These are phyloP conservation scores for Silurus aristotelis DNA, from an alignment of 2,797 vertebrate species.

Conservation along the genomic window DNA sequence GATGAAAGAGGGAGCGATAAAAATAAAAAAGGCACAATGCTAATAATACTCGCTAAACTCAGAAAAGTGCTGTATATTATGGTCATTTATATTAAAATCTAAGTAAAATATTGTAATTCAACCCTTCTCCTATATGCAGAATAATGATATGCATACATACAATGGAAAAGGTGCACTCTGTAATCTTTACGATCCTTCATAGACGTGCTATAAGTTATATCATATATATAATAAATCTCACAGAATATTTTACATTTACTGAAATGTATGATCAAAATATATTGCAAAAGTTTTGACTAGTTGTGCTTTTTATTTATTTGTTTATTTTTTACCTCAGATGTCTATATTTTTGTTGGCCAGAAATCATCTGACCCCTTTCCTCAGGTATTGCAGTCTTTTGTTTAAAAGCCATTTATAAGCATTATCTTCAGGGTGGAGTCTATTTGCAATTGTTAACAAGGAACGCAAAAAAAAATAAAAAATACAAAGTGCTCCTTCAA, in stretches of 20 bases:
- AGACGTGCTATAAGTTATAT: background rate
- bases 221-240: background rate
- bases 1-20: no score
- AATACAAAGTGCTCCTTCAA: constrained; percentile 1
- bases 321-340: background rate
- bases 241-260: no score
- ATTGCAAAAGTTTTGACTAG: background rate
- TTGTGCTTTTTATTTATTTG: no score
- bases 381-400: background rate
- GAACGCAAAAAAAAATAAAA: background rate
- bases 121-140: background rate
- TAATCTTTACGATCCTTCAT: background rate
- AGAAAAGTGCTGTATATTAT: background rate
- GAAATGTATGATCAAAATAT: no score
- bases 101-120: background rate
- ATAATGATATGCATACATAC: background rate
- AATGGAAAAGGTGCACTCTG: background rate
- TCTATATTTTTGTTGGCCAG: background rate
- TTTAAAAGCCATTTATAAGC: background rate
- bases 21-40: background rate
- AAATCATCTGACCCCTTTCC: background rate
- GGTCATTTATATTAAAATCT: background rate
- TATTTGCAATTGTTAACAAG: background rate
- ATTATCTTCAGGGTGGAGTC: background rate
- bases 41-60: background rate